Conservation (phyloP, 2,113 vertebrate genomes). For the Sorex araneus region DNA sequence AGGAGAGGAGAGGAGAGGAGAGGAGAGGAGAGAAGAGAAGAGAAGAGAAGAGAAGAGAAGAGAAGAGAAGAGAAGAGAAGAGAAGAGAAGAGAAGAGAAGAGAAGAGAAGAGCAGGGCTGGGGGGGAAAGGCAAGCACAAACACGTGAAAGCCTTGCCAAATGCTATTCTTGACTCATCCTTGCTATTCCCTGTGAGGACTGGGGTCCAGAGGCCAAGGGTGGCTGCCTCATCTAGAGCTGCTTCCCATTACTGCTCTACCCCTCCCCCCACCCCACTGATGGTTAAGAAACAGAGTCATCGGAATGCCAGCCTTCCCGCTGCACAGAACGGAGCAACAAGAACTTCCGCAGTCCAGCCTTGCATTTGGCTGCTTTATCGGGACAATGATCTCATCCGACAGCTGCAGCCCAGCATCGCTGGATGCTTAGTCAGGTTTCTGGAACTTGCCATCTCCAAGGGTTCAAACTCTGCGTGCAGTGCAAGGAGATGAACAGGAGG, state of each 20-base stretch:
- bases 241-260: too few species aligned
- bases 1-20: too few species aligned
- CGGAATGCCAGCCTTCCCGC: not conserved
- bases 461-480: not conserved
- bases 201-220: not conserved
- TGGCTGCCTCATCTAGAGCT: too few species aligned
- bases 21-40: too few species aligned
- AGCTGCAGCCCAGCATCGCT: not conserved
- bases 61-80: too few species aligned
- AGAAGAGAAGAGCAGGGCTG: too few species aligned
- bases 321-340: not conserved
- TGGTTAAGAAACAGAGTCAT: not conserved
- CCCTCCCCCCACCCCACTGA: too few species aligned
- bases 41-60: too few species aligned
- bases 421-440: not conserved
- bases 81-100: too few species aligned
- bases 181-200: not conserved
- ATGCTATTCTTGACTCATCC: not conserved
- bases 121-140: not conserved
- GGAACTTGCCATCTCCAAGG: too few species aligned
- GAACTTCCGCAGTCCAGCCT: not conserved
- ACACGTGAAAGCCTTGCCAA: not conserved
- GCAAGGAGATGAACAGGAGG: conserved; percentile 72
- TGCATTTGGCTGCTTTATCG: not conserved
- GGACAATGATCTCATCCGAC: not conserved